Evolutionary conservation across 2,888 invertebrate species (phyloP).

Genomic region (Netelia melanura): DNA sequence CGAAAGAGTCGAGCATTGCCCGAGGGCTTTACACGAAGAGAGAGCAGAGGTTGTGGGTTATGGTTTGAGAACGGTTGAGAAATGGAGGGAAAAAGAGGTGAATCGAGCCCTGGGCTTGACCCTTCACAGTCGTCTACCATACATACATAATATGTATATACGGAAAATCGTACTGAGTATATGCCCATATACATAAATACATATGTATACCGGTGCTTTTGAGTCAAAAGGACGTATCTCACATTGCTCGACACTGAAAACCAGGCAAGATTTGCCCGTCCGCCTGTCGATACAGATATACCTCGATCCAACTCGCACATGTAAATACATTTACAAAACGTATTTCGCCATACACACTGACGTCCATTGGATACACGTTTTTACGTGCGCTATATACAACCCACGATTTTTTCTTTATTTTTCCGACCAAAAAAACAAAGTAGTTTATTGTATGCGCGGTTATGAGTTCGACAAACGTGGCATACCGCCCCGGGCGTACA

Average conservation of each 20-base stretch:
- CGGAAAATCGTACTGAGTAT: too few relatives aligned
- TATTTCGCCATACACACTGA: not conserved
- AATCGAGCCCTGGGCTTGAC: constrained; percentile 27
- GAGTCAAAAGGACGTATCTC: not conserved
- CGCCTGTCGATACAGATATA: not conserved
- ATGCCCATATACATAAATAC: too few relatives aligned
- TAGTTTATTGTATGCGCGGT: not conserved
- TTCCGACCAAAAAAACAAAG: not conserved
- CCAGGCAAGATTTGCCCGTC: not conserved
- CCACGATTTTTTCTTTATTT: not conserved
- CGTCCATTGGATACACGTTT: not conserved
- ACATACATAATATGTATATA: constrained; percentile 11
- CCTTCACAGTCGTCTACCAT: constrained; percentile 32
- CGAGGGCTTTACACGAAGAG: constrained; percentile 11
- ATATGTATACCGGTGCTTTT: not conserved
- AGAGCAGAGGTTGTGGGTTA: constrained; percentile 50
- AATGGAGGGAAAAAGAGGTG: constrained; percentile 39
- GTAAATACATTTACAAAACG: not conserved
- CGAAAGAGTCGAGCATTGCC: constrained; percentile 25
- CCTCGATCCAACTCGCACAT: not conserved
- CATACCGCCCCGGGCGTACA: not conserved
- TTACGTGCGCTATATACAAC: not conserved
- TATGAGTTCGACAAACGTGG: not conserved
- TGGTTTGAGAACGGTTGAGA: constrained; percentile 34
- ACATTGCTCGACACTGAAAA: not conserved